Base-by-base conservation (phyloP, 1,140 invertebrate species). In the Orchesella cincta region DNA sequence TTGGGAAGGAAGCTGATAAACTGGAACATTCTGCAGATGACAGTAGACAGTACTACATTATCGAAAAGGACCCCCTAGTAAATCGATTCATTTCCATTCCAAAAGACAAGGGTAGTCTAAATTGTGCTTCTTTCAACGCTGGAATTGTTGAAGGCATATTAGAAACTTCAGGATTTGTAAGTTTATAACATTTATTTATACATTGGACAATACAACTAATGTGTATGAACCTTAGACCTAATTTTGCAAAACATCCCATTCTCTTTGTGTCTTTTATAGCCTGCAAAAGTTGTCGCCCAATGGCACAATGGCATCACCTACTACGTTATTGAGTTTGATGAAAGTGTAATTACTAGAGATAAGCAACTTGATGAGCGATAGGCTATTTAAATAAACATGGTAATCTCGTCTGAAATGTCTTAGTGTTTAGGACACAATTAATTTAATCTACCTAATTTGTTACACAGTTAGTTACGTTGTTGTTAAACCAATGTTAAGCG, bases 281-380 rank as follows among this genome's bases (percentile, higher is more conserved):
- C 94, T 67, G 94, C 94, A 35, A 98, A 98, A 88, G 96, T 98
- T 0, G 95, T 95, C 5, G 95, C 96, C 1, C 97, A 98, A 86
- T 99, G 96, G 96, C 97, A 99, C 85, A 98, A 99, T 87, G 98
- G 97, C 78, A 98, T 97, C 26, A 98, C 98, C 0, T 91, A 90
- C 81, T 99, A 98, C 83, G 97, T 98, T 93, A 95, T 99, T 23
- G 96, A 98, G 86, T 98, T 99, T 88, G 96, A 99, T 83, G 95
- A 98, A 84, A 90, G 91, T 76, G 96, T 99, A 52, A 94, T 98
- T 78, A 88, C 90, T 0, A 89, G 97, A 83, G 97, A 99, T 84
- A 98, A 97, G 85, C 92, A 94, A 83, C 86, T 97, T 64, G 95
- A 97, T 87, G 94, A 96, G 74, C 90, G 93, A 86, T 94, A 90